Base-by-base conservation (phyloP, 2,797 vertebrate species). In the Lepilemur septentrionalis region DNA sequence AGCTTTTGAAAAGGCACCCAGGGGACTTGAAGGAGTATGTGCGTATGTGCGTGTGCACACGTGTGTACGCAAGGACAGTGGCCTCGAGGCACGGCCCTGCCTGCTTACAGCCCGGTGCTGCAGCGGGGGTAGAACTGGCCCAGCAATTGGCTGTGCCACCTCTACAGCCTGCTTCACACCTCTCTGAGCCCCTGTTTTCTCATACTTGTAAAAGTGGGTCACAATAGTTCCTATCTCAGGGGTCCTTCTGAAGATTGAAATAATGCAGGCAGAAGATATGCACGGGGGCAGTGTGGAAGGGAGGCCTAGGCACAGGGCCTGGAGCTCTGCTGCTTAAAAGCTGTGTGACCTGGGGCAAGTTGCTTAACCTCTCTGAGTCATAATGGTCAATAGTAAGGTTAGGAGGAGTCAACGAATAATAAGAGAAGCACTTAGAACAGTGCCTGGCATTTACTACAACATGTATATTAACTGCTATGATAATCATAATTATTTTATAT, bases 21-120 rank as follows among this genome's bases (percentile, higher is more conserved):
- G 46, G 20, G 41, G 38, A 28, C 84, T 52, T 52, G 35, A 11
- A 20, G 28, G 41, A 13, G 0, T 13, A 14, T n/a, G 30, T 43
- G 18, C 7, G 0, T 13, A 14, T n/a, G 30, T 43, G 18, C 4
- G 0, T 13, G 32, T n/a, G 7, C 35, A 7, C 17, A 17, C 1
- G 0, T 18, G 7, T n/a, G 43, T 1, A 8, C 2, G 0, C 14
- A 1, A 1, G 11, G 12, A 4, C 0, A 0, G 57, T 23, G 1
- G 2, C 17, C 38, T 20, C 0, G 2, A 13, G 17, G 4, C 9
- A 2, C n/a, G 2, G 28, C 2, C 4, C 41, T 15, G 0, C 2
- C 2, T 8, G 18, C 35, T 63, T 12, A 15, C 22, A 3, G 20
- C 50, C 2, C 7, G 13, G 55, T 2, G 0, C 48, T 7, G 3